A percentile compares a stretch with the other conserved stretches of the same genome.
Evolutionary conservation across 2,113 vertebrate species (phyloP).

Genomic region (Odocoileus virginianus): DNA sequence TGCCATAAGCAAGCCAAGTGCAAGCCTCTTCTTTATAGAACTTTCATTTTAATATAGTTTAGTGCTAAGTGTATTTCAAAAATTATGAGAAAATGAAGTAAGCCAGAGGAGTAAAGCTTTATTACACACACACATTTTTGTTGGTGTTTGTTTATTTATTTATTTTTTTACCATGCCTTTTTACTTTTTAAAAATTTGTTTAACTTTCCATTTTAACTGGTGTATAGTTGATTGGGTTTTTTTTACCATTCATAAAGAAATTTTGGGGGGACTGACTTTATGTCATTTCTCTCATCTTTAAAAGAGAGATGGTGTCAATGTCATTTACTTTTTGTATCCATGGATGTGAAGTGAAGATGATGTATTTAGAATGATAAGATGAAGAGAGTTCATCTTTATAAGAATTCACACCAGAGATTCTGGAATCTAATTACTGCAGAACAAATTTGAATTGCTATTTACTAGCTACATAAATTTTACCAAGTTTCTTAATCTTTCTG

Average conservation of each 20-base stretch:
- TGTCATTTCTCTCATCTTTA: background rate
- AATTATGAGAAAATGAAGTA: background rate
- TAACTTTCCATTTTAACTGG: background rate
- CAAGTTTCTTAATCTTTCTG: background rate
- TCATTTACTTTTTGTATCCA: background rate
- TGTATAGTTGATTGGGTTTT: background rate
- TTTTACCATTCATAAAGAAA: background rate
- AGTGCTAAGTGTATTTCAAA: background rate
- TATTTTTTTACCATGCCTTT: background rate
- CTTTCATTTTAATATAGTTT: background rate
- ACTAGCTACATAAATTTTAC: background rate
- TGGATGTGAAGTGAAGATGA: background rate
- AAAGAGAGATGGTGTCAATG: background rate
- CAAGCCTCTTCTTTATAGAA: background rate
- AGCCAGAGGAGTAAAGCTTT: background rate
- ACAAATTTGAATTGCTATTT: background rate
- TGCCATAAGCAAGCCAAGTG: background rate
- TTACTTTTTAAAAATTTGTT: background rate
- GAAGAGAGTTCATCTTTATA: background rate
- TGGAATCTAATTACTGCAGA: background rate
- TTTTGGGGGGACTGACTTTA: background rate
- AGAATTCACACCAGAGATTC: background rate
- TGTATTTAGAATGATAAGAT: background rate
- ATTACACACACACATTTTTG: background rate
- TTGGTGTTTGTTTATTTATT: background rate